phyloP scores from a whole-genome alignment of 2,797 vertebrate genomes.

The Acanthurus leucopareius region DNA sequence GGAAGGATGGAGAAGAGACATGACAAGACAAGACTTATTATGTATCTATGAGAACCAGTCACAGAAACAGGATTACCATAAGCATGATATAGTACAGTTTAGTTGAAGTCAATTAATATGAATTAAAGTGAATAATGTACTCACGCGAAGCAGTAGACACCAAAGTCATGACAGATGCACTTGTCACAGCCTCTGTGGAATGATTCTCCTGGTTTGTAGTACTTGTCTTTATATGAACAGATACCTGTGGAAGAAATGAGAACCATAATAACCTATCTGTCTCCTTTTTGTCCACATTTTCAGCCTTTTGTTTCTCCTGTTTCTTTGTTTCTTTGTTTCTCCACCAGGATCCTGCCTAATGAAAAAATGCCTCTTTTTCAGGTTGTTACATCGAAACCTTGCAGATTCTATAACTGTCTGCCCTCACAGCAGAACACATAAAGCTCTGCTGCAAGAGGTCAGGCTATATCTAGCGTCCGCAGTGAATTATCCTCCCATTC shows the following conservation, averaged over 20 bases:
- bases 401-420: slow-evolving; percentile 20
- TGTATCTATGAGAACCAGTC: neutral
- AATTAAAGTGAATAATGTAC: slow-evolving; percentile 41
- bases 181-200: slow-evolving; percentile 80
- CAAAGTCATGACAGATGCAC: slow-evolving; percentile 78
- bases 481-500: slow-evolving; percentile 25
- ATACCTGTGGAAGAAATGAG: slow-evolving; percentile 58
- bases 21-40: neutral
- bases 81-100: neutral
- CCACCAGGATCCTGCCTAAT: neutral
- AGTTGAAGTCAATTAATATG: slow-evolving; percentile 20
- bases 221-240: slow-evolving; percentile 73
- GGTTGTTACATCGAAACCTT: slow-evolving; percentile 23
- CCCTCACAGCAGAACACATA: slow-evolving; percentile 12
- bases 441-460: slow-evolving; percentile 38
- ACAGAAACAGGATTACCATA: neutral
- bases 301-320: neutral
- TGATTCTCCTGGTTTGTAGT: slow-evolving; percentile 76
- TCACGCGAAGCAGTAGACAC: slow-evolving; percentile 78
- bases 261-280: neutral
- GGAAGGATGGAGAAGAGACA: neutral
- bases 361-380: slow-evolving; percentile 1
- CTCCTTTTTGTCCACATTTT: neutral
- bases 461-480: slow-evolving; percentile 43
- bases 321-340: too few species aligned